Percentiles rank a stretch among this genome's conserved stretches.
phyloP scores from a whole-genome alignment of 2,113 vertebrate species.

The Kryptolebias marmoratus region DNA sequence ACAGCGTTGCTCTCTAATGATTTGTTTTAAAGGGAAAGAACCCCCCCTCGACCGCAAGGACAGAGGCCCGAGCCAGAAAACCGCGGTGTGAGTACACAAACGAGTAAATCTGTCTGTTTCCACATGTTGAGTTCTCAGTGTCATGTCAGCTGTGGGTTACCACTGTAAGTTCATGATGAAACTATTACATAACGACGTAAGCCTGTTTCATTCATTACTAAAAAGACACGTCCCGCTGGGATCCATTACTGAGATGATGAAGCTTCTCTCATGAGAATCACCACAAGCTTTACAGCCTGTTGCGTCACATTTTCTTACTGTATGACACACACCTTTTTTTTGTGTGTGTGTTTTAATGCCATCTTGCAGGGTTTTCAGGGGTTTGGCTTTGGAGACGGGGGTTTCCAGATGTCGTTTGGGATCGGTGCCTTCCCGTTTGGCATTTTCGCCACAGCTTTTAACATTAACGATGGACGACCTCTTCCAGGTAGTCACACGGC shows the following conservation, averaged over 20 bases:
- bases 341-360: not conserved
- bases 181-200: constrained; percentile 52
- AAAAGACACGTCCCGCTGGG: constrained; percentile 52
- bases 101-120: not conserved
- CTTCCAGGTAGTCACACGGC: constrained; percentile 86
- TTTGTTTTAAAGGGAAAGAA: constrained; percentile 88
- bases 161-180: constrained; percentile 71
- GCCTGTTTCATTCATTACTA: constrained; percentile 66
- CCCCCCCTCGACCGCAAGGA: constrained; percentile 96
- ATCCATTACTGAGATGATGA: constrained; percentile 64
- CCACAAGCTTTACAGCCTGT: constrained; percentile 41
- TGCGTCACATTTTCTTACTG: constrained; percentile 66
- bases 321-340: not conserved
- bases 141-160: constrained; percentile 14
- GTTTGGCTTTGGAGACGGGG: constrained; percentile 97
- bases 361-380: constrained; percentile 92
- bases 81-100: constrained; percentile 88
- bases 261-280: constrained; percentile 44
- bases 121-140: not conserved
- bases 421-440: constrained; percentile 99
- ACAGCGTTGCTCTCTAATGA: not conserved
- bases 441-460: constrained; percentile 98
- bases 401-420: constrained; percentile 99
- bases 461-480: constrained; percentile 96
- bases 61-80: constrained; percentile 98